phyloP scores from a whole-genome alignment of 2,113 vertebrate genomes.

The Cisticola juncidis region DNA sequence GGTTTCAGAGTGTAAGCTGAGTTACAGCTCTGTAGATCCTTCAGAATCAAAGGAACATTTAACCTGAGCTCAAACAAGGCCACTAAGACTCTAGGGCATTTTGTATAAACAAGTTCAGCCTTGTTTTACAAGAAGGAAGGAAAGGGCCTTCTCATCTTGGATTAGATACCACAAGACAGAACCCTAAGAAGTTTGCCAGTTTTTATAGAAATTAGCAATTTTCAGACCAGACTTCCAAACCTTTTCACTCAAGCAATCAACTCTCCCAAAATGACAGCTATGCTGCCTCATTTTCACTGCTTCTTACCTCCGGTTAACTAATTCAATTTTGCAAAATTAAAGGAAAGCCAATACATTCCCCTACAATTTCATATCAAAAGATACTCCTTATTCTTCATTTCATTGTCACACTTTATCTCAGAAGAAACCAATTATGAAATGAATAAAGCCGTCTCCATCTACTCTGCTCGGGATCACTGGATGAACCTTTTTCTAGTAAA shows the following conservation, averaged over 20 bases:
- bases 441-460: not conserved
- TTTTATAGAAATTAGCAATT: not conserved
- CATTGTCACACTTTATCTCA: not conserved
- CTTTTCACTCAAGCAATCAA: not conserved
- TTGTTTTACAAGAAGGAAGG: not conserved
- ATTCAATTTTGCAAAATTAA: constrained; percentile 13
- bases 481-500: not conserved
- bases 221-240: not conserved
- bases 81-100: not conserved
- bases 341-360: not conserved
- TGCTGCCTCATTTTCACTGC: not conserved
- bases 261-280: not conserved
- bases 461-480: not conserved
- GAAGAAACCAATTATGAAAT: not conserved
- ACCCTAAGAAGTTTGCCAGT: not conserved
- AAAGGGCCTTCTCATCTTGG: not conserved
- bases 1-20: not conserved
- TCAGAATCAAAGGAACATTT: not conserved
- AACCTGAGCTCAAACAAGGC: not conserved
- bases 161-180: not conserved
- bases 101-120: not conserved
- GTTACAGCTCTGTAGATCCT: fast-evolving
- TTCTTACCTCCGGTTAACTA: not conserved
- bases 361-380: not conserved
- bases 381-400: constrained; percentile 8